These are phyloP conservation scores for Batillaria attramentaria DNA, from an alignment of 1,140 invertebrate genomes.

Conservation along the genomic window DNA sequence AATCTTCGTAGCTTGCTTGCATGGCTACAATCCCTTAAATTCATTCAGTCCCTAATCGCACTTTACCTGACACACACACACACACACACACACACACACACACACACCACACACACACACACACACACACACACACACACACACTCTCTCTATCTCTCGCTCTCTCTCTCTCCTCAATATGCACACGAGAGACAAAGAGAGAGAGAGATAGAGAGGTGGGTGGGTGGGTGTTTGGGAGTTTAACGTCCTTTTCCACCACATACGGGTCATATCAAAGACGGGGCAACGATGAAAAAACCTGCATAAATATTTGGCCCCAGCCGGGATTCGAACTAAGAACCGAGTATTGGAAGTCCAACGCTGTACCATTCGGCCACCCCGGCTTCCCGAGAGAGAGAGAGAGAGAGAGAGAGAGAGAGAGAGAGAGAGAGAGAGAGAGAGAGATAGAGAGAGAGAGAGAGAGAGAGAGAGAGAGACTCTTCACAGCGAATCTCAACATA, in stretches of 20 bases:
- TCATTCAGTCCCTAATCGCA: neutral
- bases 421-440: neutral
- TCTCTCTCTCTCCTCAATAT: neutral
- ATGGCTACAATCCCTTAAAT: too few relatives aligned
- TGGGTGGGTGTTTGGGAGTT: too few relatives aligned
- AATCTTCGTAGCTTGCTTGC: too few relatives aligned
- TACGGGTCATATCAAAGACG: too few relatives aligned
- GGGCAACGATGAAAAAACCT: too few relatives aligned
- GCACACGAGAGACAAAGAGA: neutral
- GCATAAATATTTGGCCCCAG: too few relatives aligned
- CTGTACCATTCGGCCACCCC: too few relatives aligned
- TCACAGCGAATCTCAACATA: too few relatives aligned
- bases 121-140: slow-evolving; percentile 2
- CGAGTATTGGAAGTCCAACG: too few relatives aligned
- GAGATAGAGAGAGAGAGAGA: neutral
- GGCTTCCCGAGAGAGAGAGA: slow-evolving; percentile 3
- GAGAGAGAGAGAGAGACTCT: neutral
- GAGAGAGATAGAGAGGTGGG: slow-evolving; percentile 3
- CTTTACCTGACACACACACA: neutral
- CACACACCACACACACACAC: neutral
- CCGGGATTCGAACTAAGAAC: too few relatives aligned
- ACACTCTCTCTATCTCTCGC: neutral
- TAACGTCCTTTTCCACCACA: too few relatives aligned
- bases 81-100: slow-evolving; percentile 2
- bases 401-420: neutral